Percentiles rank a stretch among this genome's conserved stretches.
These are phyloP conservation scores for Ctenosaura bakeri DNA, from an alignment of 2,797 vertebrate species.

Conservation along the genomic window DNA sequence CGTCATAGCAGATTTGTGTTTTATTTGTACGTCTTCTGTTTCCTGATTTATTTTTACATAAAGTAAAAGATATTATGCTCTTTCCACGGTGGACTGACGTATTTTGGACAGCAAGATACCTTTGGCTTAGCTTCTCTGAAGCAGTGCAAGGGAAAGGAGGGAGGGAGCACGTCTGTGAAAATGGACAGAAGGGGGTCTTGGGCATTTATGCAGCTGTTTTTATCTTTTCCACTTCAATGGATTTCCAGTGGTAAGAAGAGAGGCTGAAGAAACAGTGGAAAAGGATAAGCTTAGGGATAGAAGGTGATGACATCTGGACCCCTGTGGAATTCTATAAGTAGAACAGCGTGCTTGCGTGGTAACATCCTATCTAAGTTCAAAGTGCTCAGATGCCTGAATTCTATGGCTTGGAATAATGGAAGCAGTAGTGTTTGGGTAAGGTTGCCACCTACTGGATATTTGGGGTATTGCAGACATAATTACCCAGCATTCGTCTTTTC, in stretches of 20 bases:
- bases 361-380: not conserved
- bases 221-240: not conserved
- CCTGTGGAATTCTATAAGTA: not conserved
- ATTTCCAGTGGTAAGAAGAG: not conserved
- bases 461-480: not conserved
- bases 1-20: conserved; percentile 25
- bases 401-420: not conserved
- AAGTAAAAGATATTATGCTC: conserved; percentile 48
- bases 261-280: not conserved
- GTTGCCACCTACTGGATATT: conserved; percentile 9
- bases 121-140: conserved; percentile 45
- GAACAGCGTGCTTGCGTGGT: not conserved
- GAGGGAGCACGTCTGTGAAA: not conserved
- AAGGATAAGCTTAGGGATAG: no score
- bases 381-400: no score
- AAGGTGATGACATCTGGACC: no score
- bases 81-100: conserved; percentile 45
- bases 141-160: not conserved
- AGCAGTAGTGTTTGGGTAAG: not conserved
- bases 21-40: conserved; percentile 30
- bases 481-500: not conserved
- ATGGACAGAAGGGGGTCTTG: not conserved
- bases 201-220: not conserved
- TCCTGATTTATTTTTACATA: not conserved
- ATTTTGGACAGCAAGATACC: not conserved